These are phyloP conservation scores for Petrocephalus sullivani DNA, from an alignment of 2,797 vertebrate species.

Conservation along the genomic window DNA sequence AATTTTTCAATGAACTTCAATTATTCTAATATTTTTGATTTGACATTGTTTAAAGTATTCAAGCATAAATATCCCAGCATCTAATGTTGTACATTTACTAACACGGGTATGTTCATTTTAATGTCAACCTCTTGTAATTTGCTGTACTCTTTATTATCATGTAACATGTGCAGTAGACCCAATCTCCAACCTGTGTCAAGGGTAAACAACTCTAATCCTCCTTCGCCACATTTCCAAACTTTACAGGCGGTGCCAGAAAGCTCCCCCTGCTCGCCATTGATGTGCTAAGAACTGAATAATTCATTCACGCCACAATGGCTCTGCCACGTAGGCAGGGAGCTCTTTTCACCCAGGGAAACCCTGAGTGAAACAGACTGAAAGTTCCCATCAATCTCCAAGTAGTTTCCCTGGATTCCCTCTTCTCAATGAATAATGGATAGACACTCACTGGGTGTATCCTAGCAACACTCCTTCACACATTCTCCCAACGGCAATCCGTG, in stretches of 20 bases:
- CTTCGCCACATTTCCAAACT: constrained; percentile 42
- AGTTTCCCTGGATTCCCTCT: constrained; percentile 38
- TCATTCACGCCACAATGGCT: constrained; percentile 60
- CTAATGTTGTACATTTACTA: neutral
- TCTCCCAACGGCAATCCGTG: constrained; percentile 32
- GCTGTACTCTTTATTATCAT: neutral
- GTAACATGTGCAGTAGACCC: constrained; percentile 3
- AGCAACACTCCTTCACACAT: constrained; percentile 55
- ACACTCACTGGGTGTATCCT: constrained; percentile 51
- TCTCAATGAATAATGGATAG: constrained; percentile 46
- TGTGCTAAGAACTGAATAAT: constrained; percentile 56
- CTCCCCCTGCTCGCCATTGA: constrained; percentile 46
- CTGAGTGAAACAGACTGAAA: constrained; percentile 46
- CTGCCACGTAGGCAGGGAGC: constrained; percentile 48
- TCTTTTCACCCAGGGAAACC: constrained; percentile 46
- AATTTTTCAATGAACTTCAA: neutral
- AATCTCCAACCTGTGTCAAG: constrained; percentile 7
- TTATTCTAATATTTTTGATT: neutral
- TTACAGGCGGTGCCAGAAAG: constrained; percentile 34
- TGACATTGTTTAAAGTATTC: neutral
- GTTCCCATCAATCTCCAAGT: constrained; percentile 59
- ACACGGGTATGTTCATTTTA: neutral
- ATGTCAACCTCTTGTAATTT: neutral
- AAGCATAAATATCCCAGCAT: neutral
- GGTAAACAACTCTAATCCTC: neutral